These are phyloP conservation scores for Tupiocoris notatus DNA, from an alignment of 2,888 invertebrate species.

Conservation along the genomic window DNA sequence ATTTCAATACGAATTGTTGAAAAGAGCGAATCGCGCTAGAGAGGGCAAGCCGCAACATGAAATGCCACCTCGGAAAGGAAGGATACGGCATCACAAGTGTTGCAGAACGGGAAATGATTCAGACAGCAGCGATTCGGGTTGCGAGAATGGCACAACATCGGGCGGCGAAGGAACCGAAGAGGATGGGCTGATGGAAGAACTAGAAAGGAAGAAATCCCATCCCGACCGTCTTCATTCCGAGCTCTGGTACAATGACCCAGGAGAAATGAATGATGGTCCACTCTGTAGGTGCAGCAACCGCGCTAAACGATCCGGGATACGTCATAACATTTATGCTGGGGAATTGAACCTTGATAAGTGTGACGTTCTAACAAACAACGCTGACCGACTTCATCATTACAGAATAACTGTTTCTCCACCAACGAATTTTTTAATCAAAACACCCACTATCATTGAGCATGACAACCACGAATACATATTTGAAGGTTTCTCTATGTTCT, in stretches of 20 bases:
- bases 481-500: constrained; percentile 95
- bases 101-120: constrained; percentile 48
- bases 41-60: constrained; percentile 64
- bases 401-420: constrained; percentile 82
- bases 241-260: constrained; percentile 95
- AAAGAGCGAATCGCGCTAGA: constrained; percentile 65
- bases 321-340: constrained; percentile 94
- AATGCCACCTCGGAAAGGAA: constrained; percentile 68
- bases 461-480: constrained; percentile 95
- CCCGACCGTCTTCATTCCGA: constrained; percentile 89
- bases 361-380: constrained; percentile 75
- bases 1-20: constrained; percentile 70
- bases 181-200: constrained; percentile 80
- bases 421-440: constrained; percentile 69
- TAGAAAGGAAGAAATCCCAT: constrained; percentile 86
- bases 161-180: constrained; percentile 58
- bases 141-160: not conserved
- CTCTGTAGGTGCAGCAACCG: constrained; percentile 91
- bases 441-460: constrained; percentile 88
- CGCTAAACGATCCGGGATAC: constrained; percentile 82
- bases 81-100: constrained; percentile 72
- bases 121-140: constrained; percentile 29
- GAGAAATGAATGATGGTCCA: constrained; percentile 98
- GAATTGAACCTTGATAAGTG: constrained; percentile 76
- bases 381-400: constrained; percentile 83